Evolutionary conservation across 2,888 invertebrate genomes (phyloP), one percentile per base, ranked within the genome.

Genomic region (Coremacera marginata): DNA sequence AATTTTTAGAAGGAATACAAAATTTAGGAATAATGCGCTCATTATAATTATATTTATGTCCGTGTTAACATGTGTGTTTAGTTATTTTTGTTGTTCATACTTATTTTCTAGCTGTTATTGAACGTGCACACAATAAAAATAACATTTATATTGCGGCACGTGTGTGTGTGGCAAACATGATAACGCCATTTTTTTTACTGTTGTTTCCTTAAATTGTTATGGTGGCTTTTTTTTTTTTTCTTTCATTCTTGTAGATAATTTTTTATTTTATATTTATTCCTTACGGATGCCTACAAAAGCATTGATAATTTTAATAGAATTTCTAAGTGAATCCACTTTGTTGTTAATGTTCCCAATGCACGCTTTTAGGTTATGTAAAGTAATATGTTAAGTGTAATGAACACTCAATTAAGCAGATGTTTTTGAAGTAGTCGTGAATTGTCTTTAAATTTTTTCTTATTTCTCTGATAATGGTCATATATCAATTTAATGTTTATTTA

Each of bases 401-500:
- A 63, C 63, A 63, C 34, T 34, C 63, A 63, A 63, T 63, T 63
- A 63, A 9, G 25, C 63, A 63, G 34, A 63, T 34, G n/a, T 27
- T 16, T 34, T 22, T 11, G 63, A 11, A 63, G n/a, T 31, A 4
- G 9, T 5, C 63, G 22, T 4, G 1, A 27, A n/a, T 16, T n/a
- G 19, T n/a, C 5, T 57, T 16, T 9, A n/a, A 49, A 49, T 9
- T n/a, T n/a, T n/a, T n/a, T n/a, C 7, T 7, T 7, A 49, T 9
- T 14, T 57, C 11, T 57, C n/a, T 9, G 19, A 14, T 14, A 7
- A 25, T 14, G 19, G 19, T 5, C 22, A 62, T 62, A 11, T 25
- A 62, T 62, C 62, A 62, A 27, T 62, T 62, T 62, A 62, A 62
- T 62, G 62, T 62, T 62, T 22, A 62, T 62, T 25, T 62, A 62